These are phyloP conservation scores for Anniella stebbinsi DNA, from an alignment of 2,797 vertebrate genomes.

Conservation along the genomic window DNA sequence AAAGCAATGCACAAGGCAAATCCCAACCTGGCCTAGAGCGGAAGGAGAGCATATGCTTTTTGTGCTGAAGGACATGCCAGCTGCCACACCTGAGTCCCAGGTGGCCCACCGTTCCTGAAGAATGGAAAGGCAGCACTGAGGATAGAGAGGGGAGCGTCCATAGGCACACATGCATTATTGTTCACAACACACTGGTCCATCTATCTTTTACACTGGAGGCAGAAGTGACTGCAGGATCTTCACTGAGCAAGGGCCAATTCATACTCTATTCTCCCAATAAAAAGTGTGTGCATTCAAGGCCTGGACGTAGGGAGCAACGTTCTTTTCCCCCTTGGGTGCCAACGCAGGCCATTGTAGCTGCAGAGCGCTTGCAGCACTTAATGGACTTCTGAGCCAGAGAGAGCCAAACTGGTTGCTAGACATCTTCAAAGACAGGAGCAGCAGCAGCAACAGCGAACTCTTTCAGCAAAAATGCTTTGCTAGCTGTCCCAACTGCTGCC, in stretches of 20 bases:
- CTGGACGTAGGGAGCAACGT: background rate
- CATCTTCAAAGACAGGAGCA: background rate
- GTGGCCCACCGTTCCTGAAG: background rate
- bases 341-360: background rate
- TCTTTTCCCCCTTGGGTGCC: background rate
- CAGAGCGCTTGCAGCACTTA: background rate
- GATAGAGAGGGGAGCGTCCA: background rate
- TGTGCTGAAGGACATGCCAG: background rate
- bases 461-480: background rate
- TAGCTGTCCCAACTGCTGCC: background rate
- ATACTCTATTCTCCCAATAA: background rate
- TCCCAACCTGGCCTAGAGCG: rapidly evolving
- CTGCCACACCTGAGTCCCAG: background rate
- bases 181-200: background rate
- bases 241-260: background rate
- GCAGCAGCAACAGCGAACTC: background rate
- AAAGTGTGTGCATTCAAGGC: background rate
- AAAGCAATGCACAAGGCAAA: slow-evolving; percentile 8
- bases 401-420: background rate
- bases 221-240: background rate
- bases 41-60: background rate
- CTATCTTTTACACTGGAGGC: background rate
- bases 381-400: too few relatives aligned
- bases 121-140: background rate
- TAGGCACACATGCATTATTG: background rate